Conservation (phyloP, 2,888 invertebrate genomes). For the Shargacucullia verbasci region DNA sequence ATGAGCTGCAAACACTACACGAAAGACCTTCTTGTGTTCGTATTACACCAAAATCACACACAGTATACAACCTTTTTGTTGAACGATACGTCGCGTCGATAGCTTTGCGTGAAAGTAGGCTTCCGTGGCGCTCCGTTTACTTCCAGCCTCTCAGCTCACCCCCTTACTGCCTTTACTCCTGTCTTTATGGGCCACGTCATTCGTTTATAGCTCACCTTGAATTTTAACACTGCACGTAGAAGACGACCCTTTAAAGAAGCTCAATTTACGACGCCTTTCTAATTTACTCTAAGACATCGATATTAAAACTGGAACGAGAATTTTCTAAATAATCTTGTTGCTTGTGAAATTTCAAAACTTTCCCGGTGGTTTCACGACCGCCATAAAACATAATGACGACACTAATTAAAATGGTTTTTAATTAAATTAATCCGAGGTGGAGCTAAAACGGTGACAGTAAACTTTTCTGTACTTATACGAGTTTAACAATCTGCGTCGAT, state of each 20-base stretch:
- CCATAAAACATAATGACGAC: slow-evolving; percentile 35
- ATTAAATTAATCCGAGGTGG: slow-evolving; percentile 64
- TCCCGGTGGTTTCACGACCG: slow-evolving; percentile 21
- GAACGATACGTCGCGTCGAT: slow-evolving; percentile 54
- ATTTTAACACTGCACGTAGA: slow-evolving; percentile 53
- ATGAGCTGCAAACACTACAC: slow-evolving; percentile 33
- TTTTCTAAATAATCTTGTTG: slow-evolving; percentile 16
- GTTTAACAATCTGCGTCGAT: slow-evolving; percentile 56
- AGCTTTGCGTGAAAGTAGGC: slow-evolving; percentile 69
- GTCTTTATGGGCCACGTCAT: slow-evolving; percentile 67
- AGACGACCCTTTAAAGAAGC: slow-evolving; percentile 40
- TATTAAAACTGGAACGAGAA: slow-evolving; percentile 43
- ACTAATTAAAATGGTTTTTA: slow-evolving; percentile 47
- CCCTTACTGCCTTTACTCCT: slow-evolving; percentile 59
- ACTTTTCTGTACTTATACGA: slow-evolving; percentile 45
- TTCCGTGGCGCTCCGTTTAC: slow-evolving; percentile 65
- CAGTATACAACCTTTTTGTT: slow-evolving; percentile 53
- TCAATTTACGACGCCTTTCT: slow-evolving; percentile 51
- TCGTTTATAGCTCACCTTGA: slow-evolving; percentile 73
- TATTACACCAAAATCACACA: slow-evolving; percentile 67
- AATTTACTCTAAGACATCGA: slow-evolving; percentile 46
- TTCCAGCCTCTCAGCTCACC: slow-evolving; percentile 56
- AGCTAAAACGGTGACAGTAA: slow-evolving; percentile 57
- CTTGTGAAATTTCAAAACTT: slow-evolving; percentile 26
- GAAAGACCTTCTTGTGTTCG: slow-evolving; percentile 69